Evolutionary conservation across 2,113 vertebrate genomes (phyloP).

Genomic region (Cettia cetti): DNA sequence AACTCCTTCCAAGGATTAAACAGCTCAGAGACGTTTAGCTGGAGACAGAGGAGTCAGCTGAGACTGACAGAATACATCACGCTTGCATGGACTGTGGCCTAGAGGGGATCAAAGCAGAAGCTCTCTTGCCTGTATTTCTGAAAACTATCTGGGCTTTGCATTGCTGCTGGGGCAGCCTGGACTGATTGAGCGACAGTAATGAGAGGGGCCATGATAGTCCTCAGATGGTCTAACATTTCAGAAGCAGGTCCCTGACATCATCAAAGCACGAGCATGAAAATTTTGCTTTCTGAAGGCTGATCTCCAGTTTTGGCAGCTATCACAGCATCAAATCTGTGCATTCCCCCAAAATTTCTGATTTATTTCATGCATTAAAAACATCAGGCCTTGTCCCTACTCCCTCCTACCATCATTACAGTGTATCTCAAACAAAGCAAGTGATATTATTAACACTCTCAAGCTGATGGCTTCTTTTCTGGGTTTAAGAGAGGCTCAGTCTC

Average conservation of each 20-base stretch:
- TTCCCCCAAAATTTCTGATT: background rate
- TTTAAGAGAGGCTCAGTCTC: background rate
- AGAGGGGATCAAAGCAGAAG: background rate
- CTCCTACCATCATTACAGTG: accelerated
- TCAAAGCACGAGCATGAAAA: background rate
- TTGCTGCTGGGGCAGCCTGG: background rate
- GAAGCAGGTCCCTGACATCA: background rate
- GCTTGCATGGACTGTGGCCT: background rate
- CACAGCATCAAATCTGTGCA: background rate
- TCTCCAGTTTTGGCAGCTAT: background rate
- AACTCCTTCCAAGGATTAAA: background rate
- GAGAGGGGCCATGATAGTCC: background rate
- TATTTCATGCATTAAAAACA: background rate
- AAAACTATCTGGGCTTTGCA: background rate
- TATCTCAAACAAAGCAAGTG: background rate
- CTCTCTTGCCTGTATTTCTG: background rate
- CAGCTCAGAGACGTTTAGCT: background rate
- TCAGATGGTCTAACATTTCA: background rate
- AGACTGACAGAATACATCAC: background rate
- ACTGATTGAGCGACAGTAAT: background rate
- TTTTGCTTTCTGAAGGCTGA: background rate
- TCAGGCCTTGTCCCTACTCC: background rate
- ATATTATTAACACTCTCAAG: accelerated
- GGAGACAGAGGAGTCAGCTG: background rate
- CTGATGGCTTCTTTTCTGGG: background rate